Base-by-base conservation (phyloP, 2,888 invertebrate species). In the Lithophane ornitopus region DNA sequence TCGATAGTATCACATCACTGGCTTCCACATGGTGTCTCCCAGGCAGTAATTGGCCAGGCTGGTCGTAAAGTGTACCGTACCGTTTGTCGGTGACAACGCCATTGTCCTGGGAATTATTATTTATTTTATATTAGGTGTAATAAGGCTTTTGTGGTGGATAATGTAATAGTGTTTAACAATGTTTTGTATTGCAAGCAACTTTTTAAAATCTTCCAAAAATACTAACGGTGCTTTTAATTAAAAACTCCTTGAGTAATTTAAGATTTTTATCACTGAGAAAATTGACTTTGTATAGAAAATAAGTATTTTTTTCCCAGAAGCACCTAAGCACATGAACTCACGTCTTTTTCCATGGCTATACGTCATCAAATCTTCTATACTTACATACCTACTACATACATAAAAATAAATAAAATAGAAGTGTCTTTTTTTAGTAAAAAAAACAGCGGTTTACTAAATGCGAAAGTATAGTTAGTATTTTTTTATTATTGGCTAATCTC, bases 41-140 rank as follows among this genome's bases (percentile, higher is more conserved):
- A 94, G 92, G 90, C 89, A 90, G 91, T 94, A 94, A 94, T 95
- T 94, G 94, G 93, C 93, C 91, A 81, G 91, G 87, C 86, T 88
- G 90, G 88, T 90, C 87, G 89, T 89, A 90, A 89, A 89, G 82
- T 86, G 90, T 82, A 83, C 88, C 90, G 80, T 89, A 91, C 89
- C 88, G 91, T 88, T 84, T 87, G 89, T 81, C 75, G 87, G 89
- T 89, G 88, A 90, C 86, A 88, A 85, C 78, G 82, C 72, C 84
- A 86, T 81, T 80, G 81, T 79, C 67, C 73, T 39, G 70, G 61
- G 78, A 84, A 87, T 87, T 86, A 85, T 87, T 86, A 82, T 82
- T 84, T 84, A 78, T 85, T 75, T 86, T 82, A 78, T 77, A 86
- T 75, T 68, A 69, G 14, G 28, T 72, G 59, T 82, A 75, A 52